A percentile compares a stretch with the other conserved stretches of the same genome.
phyloP scores from a whole-genome alignment of 1,140 invertebrate species.

The Drosophila orosa region DNA sequence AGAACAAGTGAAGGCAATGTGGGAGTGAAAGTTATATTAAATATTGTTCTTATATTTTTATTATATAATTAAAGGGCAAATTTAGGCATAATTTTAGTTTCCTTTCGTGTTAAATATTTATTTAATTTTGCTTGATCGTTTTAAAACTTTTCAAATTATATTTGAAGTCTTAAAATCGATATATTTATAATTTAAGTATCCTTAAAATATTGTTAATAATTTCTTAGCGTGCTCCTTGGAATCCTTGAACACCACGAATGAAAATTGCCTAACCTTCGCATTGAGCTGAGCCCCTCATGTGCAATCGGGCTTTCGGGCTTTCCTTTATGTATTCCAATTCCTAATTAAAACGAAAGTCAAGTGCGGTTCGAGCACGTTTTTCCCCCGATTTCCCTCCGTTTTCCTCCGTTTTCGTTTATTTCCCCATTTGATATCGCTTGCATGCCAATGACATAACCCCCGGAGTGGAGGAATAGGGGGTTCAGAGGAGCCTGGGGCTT shows the following conservation, averaged over 20 bases:
- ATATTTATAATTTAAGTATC: background rate
- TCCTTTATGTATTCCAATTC: conserved; percentile 20
- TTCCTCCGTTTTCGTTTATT: conserved; percentile 9
- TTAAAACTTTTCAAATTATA: background rate
- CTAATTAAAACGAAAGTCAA: conserved; percentile 60
- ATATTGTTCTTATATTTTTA: accelerated
- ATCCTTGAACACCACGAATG: background rate
- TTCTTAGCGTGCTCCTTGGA: background rate
- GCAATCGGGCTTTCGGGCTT: conserved; percentile 7
- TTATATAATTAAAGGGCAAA: background rate
- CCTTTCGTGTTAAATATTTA: too few relatives aligned
- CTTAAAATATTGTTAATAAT: background rate
- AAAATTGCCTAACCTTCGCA: conserved; percentile 24
- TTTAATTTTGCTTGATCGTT: background rate
- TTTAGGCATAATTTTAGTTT: background rate
- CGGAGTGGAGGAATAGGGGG: background rate
- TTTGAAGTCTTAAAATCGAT: too few relatives aligned
- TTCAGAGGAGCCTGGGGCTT: background rate
- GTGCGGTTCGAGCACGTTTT: conserved; percentile 35
- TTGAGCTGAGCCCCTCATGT: conserved; percentile 28
- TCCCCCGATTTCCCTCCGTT: background rate
- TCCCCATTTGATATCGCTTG: conserved; percentile 27
- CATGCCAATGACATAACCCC: conserved; percentile 57
- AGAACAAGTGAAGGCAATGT: background rate
- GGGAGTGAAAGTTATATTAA: too few relatives aligned